Base-by-base conservation (phyloP, 2,888 invertebrate species). In the Drosophila atroscutellata region DNA sequence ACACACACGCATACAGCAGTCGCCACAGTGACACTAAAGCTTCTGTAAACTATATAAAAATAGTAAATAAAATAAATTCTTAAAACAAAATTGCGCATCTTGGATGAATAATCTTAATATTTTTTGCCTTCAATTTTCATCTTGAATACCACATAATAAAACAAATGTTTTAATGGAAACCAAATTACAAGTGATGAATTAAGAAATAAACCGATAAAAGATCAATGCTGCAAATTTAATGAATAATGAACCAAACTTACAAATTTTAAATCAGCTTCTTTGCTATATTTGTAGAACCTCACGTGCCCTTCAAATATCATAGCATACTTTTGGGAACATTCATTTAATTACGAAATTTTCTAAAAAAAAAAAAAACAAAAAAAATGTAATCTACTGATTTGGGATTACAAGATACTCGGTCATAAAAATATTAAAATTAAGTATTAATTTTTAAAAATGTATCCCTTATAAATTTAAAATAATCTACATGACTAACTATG, bases 1-100 rank as follows among this genome's bases (percentile, higher is more conserved):
- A 39, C 39, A 56, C 28, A 77, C 61, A 50, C 47, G 57, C 70
- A 51, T 30, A 4, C 65, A 56, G 49, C 58, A 65, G 37, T 32
- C 54, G 2, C 26, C 58, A 72, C 71, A 57, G 55, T 64, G 54
- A 42, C 2, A 52, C 58, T n/a, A 34, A 28, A 61, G 13, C 32
- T 18, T 0, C 18, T 36, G 18, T 2, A 37, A 49, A 20, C 2
- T 32, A 18, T 15, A 32, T 4, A 24, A 3, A 8, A 15, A 24
- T 5, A 2, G 11, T 0, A 18, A 42, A 39, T 32, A 26, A 24
- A 51, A 24, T 7, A 3, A 26, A 37, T 26, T 15, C 6, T 1
- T 2, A 6, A 18, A 24, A 45, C 1, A 11, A 42, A 42, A 5
- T 20, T 39, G 0, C 20, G 20, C 2, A 3, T 39, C 39, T 39